Evolutionary conservation across 2,797 vertebrate species (phyloP).

Genomic region (Hypotaenidia philippensis): DNA sequence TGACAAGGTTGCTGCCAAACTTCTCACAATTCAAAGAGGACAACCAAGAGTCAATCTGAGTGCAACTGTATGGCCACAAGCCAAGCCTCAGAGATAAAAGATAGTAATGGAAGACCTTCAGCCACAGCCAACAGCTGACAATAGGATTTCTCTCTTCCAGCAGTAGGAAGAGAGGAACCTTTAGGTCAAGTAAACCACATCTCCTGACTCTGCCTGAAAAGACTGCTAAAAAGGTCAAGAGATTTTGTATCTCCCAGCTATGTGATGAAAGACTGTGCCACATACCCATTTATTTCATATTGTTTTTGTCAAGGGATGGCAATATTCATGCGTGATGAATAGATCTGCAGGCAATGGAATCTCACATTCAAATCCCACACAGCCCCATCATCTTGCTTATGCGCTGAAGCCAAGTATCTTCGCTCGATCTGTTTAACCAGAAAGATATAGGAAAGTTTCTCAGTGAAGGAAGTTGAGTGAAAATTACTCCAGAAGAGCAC

Average conservation of each 20-base stretch:
- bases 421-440: not conserved
- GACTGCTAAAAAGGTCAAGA: constrained; percentile 47
- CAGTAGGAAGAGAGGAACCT: constrained; percentile 25
- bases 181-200: constrained; percentile 44
- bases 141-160: constrained; percentile 29
- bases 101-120: constrained; percentile 34
- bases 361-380: not conserved
- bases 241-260: constrained; percentile 13
- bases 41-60: not conserved
- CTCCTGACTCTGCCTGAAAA: constrained; percentile 1
- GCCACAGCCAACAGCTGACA: constrained; percentile 34
- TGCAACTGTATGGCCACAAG: constrained; percentile 9
- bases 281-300: not conserved
- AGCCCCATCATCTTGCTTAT: not conserved
- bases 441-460: not conserved
- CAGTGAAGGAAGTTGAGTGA: not conserved
- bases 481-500: not conserved
- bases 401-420: not conserved
- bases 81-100: constrained; percentile 26
- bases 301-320: constrained; percentile 26
- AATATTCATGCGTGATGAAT: not conserved
- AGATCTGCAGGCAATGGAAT: not conserved
- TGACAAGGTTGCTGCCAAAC: not conserved
- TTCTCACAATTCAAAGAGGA: not conserved
- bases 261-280: constrained; percentile 18